Percentiles rank a stretch among this genome's conserved stretches.
These are phyloP conservation scores for Amblyraja radiata DNA, from an alignment of 2,797 vertebrate genomes.

Conservation along the genomic window DNA sequence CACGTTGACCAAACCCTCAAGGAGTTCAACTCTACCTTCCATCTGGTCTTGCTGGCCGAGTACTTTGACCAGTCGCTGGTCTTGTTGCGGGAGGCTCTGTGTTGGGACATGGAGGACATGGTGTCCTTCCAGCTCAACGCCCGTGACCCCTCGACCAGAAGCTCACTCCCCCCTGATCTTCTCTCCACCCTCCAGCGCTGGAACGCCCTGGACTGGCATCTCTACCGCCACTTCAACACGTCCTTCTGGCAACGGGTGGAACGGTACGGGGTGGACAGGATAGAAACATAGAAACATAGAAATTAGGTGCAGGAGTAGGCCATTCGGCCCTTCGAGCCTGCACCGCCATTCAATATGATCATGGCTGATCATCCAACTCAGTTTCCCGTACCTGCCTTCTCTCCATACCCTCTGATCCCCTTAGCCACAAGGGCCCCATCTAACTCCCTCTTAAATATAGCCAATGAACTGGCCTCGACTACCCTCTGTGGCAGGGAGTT, in stretches of 20 bases:
- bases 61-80: slow-evolving; percentile 79
- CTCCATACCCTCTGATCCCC: no score
- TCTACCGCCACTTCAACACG: slow-evolving; percentile 76
- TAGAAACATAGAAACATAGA: no score
- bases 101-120: slow-evolving; percentile 76
- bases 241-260: slow-evolving; percentile 71
- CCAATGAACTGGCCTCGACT: no score
- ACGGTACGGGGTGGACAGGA: slow-evolving; percentile 36
- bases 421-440: no score
- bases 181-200: slow-evolving; percentile 61
- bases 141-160: slow-evolving; percentile 62
- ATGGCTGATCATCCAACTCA: no score
- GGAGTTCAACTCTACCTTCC: slow-evolving; percentile 62
- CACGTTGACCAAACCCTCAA: no score
- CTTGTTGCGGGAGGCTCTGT: slow-evolving; percentile 68
- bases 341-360: no score
- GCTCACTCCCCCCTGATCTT: slow-evolving; percentile 55
- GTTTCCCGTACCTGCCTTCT: no score
- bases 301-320: no score
- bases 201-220: slow-evolving; percentile 67
- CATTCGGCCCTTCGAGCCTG: no score
- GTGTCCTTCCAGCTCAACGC: slow-evolving; percentile 77
- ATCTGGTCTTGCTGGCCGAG: slow-evolving; percentile 77
- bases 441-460: no score
- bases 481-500: no score